These are phyloP conservation scores for Selene dorsalis DNA, from an alignment of 2,797 vertebrate genomes.

Conservation along the genomic window DNA sequence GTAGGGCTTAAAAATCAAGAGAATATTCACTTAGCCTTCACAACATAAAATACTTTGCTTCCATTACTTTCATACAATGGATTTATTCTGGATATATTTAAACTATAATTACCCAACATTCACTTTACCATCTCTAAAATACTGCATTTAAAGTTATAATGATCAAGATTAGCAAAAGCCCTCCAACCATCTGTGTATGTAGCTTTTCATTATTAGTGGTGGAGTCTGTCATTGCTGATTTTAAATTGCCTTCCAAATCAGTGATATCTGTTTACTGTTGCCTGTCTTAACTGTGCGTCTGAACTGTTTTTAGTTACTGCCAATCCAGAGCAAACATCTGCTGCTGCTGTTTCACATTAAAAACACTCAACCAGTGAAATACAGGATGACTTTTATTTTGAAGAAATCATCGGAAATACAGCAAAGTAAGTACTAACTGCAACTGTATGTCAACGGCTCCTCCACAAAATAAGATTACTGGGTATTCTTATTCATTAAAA, in stretches of 20 bases:
- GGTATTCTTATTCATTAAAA: neutral
- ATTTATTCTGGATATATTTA: neutral
- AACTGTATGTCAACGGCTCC: too few species aligned
- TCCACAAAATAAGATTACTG: neutral
- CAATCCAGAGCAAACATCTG: neutral
- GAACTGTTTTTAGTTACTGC: neutral
- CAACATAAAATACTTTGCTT: neutral
- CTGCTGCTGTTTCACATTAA: neutral
- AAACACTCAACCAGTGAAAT: neutral
- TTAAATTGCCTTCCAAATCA: neutral
- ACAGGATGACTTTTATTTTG: neutral
- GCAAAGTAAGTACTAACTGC: neutral
- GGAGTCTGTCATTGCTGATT: too few species aligned
- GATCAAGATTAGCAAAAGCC: too few species aligned
- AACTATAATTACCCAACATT: neutral
- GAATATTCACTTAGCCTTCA: slow-evolving; percentile 13
- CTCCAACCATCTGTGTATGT: neutral
- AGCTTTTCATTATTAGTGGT: too few species aligned
- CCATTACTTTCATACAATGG: slow-evolving; percentile 3
- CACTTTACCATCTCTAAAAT: slow-evolving; percentile 1
- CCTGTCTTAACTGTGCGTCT: too few species aligned
- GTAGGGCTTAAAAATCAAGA: slow-evolving; percentile 17
- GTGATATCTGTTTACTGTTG: neutral
- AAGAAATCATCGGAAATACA: neutral
- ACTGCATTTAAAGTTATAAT: neutral